Evolutionary conservation across 2,888 invertebrate genomes (phyloP), one percentile per base, ranked within the genome.

Genomic region (Apamea crenata): DNA sequence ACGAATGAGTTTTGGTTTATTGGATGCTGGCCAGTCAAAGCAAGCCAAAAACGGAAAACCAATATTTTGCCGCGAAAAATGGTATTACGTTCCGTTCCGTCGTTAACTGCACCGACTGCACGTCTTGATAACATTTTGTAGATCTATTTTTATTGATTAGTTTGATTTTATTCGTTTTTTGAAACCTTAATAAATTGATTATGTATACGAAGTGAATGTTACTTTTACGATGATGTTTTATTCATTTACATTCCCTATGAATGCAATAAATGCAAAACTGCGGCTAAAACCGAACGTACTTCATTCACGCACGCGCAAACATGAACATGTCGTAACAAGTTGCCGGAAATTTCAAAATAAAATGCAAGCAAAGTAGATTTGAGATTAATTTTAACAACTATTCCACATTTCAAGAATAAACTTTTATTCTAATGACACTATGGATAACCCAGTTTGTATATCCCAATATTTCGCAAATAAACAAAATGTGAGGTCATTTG

Each of bases 391-490:
- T 53, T 10, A 18, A 56, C 40, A 40, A 21, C 12, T 21, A 44
- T 21, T 32, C 10, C 8, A 29, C 29, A 47, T 29, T 76, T 0
- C 6, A n/a, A 18, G 25, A 61, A 12, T 0, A 68, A 68, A 53
- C 61, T 53, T 8, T 47, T 50, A 69, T 25, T 53, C 4, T 8
- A 56, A 56, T 14, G 47, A 40, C 25, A 29, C 8, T 53, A 86
- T 96, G 94, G 92, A 93, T 72, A 80, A 65, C 21, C 91, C 93
- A 0, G 78, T 95, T 77, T 96, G 95, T 89, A 90, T 95, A 80
- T 94, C 96, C 3, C 93, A 95, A 82, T 91, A 93, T 86, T 96
- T 96, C 87, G 91, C 93, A 8, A 96, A 96, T 88, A 97, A 96
- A 90, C 95, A 95, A 90, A 96, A 96, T 89, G 90, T 96, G 63